phyloP scores from a whole-genome alignment of 2,888 invertebrate species.

The Drosophila dives region DNA sequence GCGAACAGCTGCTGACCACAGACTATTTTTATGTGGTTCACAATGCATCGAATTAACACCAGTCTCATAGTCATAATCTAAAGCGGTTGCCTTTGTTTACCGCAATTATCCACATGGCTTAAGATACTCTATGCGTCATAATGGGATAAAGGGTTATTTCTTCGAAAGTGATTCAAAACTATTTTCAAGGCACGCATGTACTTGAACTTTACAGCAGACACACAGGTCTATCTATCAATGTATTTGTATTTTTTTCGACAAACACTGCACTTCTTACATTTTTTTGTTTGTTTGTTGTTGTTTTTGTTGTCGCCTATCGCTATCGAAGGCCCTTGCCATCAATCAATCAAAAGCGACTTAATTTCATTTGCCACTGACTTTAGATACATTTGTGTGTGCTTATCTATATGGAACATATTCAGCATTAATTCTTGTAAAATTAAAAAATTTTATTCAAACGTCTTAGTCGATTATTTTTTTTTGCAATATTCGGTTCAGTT shows the following conservation, averaged over 20 bases:
- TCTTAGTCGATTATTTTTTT: slow-evolving; percentile 22
- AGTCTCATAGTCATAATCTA: slow-evolving; percentile 29
- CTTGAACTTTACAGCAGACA: slow-evolving; percentile 49
- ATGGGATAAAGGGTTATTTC: background rate
- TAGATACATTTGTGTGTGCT: slow-evolving; percentile 16
- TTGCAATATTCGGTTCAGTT: slow-evolving; percentile 11
- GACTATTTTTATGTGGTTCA: slow-evolving; percentile 64
- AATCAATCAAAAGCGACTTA: slow-evolving; percentile 71
- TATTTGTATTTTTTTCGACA: slow-evolving; percentile 14
- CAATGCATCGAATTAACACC: slow-evolving; percentile 67
- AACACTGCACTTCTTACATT: slow-evolving; percentile 65
- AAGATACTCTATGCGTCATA: too few relatives aligned
- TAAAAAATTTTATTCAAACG: slow-evolving; percentile 10
- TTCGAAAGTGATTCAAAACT: background rate
- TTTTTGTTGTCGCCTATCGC: slow-evolving; percentile 41
- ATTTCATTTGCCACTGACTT: slow-evolving; percentile 39
- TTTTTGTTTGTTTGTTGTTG: slow-evolving; percentile 28
- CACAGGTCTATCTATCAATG: slow-evolving; percentile 7
- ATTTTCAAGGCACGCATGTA: slow-evolving; percentile 21
- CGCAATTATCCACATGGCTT: background rate
- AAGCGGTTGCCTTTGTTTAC: slow-evolving; percentile 37
- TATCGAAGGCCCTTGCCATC: slow-evolving; percentile 51
- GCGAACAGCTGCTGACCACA: slow-evolving; percentile 29
- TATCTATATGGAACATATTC: slow-evolving; percentile 15
- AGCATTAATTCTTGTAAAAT: slow-evolving; percentile 20